Evolutionary conservation across 2,888 invertebrate genomes (phyloP).

Genomic region (Apotomis turbidana): DNA sequence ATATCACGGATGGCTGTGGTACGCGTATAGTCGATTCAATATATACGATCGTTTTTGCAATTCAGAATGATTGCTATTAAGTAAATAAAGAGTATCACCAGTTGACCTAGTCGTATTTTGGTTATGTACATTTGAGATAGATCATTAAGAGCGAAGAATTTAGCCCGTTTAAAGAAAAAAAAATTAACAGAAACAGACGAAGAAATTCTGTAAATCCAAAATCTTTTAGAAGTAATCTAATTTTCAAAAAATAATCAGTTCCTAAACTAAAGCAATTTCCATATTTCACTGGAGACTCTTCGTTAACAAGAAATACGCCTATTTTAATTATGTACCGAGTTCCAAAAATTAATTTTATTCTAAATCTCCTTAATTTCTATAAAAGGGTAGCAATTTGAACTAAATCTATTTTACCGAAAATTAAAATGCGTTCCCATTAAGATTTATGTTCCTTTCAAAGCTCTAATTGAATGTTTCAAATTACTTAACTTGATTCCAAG

Average conservation of each 20-base stretch:
- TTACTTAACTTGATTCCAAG: constrained; percentile 12
- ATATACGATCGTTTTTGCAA: too few relatives aligned
- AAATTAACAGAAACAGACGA: background rate
- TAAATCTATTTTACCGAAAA: constrained; percentile 29
- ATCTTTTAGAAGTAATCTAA: background rate
- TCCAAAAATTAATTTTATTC: constrained; percentile 12
- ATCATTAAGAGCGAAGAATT: too few relatives aligned
- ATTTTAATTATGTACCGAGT: constrained; percentile 12
- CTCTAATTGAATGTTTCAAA: constrained; percentile 31
- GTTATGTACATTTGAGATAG: too few relatives aligned
- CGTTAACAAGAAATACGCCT: constrained; percentile 5
- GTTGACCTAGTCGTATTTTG: too few relatives aligned
- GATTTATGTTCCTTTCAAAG: constrained; percentile 31
- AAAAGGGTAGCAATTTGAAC: constrained; percentile 35
- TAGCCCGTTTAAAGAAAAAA: too few relatives aligned
- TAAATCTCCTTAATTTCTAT: constrained; percentile 30
- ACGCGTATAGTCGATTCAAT: too few relatives aligned
- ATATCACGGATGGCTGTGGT: too few relatives aligned
- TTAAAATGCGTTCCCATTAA: constrained; percentile 38
- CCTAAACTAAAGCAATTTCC: background rate
- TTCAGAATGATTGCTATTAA: too few relatives aligned
- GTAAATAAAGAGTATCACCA: too few relatives aligned
- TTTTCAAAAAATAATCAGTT: background rate
- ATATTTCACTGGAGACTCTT: background rate
- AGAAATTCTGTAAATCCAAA: background rate